Evolutionary conservation across 92 coral and sea anemone species (phyloP).

Genomic region (Zoanthus gigantus): DNA sequence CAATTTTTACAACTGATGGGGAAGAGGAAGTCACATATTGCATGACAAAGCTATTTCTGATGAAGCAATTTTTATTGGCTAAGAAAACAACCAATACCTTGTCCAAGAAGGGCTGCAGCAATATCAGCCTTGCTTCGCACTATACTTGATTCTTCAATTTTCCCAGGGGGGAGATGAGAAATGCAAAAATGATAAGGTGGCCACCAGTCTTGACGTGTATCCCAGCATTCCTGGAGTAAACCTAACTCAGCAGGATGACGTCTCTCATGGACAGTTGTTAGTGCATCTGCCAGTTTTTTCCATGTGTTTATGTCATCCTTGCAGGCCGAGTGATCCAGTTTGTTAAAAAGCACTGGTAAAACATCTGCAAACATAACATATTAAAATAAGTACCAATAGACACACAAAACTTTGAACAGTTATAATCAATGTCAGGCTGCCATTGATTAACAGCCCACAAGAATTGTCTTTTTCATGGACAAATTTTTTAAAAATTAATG

Average conservation of each 20-base stretch:
- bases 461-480: too few relatives aligned
- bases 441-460: too few relatives aligned
- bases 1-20: too few relatives aligned
- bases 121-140: conserved; percentile 69
- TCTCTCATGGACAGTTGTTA: conserved; percentile 16
- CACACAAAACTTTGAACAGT: too few relatives aligned
- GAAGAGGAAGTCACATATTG: too few relatives aligned
- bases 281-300: conserved; percentile 56
- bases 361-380: conserved; percentile 8
- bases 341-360: conserved; percentile 67
- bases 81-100: not conserved
- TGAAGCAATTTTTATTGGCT: too few relatives aligned
- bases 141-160: conserved; percentile 36
- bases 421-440: too few relatives aligned
- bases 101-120: conserved; percentile 67
- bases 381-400: too few relatives aligned
- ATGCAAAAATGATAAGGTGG: conserved; percentile 84
- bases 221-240: conserved; percentile 71
- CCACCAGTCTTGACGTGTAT: conserved; percentile 92
- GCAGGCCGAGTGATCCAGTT: conserved; percentile 88
- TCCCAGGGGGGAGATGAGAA: conserved; percentile 42
- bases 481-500: too few relatives aligned
- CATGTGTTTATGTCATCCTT: conserved; percentile 64
- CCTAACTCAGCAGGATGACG: conserved; percentile 27
- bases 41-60: too few relatives aligned